Evolutionary conservation across 2,888 invertebrate species (phyloP).

Genomic region (Harmothoe impar): DNA sequence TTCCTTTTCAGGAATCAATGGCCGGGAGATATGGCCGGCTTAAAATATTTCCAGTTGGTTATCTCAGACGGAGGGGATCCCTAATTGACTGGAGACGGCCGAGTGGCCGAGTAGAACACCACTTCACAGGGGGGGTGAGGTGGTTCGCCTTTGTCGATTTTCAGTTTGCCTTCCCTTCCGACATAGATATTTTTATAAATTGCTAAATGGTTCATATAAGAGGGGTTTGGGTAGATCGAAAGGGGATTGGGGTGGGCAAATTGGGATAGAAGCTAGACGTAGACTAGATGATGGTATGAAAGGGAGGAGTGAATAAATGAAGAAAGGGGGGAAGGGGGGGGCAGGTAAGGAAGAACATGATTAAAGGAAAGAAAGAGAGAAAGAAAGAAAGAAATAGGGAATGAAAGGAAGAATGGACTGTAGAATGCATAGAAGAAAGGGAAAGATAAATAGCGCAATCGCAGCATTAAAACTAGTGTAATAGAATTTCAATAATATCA

Average conservation of each 20-base stretch:
- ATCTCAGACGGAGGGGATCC: background rate
- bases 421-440: background rate
- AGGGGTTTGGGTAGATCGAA: too few species aligned
- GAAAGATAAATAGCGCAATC: background rate
- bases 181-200: background rate
- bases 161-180: background rate
- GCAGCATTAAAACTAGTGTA: too few species aligned
- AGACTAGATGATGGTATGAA: too few species aligned
- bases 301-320: background rate
- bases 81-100: slow-evolving; percentile 11
- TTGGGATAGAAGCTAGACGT: too few species aligned
- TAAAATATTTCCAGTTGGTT: too few species aligned
- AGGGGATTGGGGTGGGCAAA: too few species aligned
- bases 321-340: background rate
- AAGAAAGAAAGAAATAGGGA: background rate
- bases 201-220: background rate
- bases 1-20: too few species aligned
- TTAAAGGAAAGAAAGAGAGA: background rate
- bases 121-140: background rate
- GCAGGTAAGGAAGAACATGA: background rate
- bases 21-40: too few species aligned
- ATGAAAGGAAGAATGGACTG: background rate
- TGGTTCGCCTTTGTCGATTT: background rate
- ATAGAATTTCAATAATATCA: too few species aligned
- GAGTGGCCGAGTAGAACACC: background rate